Conservation (phyloP, 2,113 vertebrate genomes). For the Pteronura brasiliensis region DNA sequence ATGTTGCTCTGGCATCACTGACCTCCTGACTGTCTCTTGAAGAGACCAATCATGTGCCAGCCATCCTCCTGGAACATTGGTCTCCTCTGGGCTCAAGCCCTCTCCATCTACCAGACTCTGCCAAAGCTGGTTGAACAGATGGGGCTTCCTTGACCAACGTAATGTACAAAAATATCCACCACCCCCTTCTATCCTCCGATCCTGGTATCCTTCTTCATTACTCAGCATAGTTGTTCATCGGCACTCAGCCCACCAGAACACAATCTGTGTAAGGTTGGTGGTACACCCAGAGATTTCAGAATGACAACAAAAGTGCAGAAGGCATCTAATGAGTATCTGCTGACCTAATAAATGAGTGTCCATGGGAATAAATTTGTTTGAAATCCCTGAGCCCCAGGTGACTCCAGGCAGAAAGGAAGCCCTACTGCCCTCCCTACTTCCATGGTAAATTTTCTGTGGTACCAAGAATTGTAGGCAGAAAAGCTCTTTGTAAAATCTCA, state of each 20-base stretch:
- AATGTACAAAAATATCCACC: not conserved
- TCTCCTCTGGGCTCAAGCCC: not conserved
- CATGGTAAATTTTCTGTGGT: no score
- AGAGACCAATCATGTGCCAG: fast-evolving
- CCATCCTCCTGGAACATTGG: fast-evolving
- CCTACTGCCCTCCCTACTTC: no score
- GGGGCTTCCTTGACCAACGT: not conserved
- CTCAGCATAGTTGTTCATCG: not conserved
- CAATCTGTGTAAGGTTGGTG: not conserved
- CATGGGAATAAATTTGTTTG: not conserved
- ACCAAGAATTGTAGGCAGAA: not conserved
- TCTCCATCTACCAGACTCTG: not conserved
- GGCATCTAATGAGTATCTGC: not conserved
- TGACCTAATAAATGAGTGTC: not conserved
- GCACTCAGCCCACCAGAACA: not conserved
- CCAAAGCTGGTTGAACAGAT: no score
- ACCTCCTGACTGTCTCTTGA: no score
- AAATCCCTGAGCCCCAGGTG: fast-evolving
- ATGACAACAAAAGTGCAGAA: not conserved
- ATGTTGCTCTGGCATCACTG: no score
- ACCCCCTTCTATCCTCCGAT: not conserved
- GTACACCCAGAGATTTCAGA: not conserved
- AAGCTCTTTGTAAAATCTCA: not conserved
- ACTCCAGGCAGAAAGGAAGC: not conserved
- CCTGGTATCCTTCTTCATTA: not conserved